Evolutionary conservation across 2,797 vertebrate species (phyloP), one percentile per base, ranked within the genome.

Genomic region (Spea hammondii): DNA sequence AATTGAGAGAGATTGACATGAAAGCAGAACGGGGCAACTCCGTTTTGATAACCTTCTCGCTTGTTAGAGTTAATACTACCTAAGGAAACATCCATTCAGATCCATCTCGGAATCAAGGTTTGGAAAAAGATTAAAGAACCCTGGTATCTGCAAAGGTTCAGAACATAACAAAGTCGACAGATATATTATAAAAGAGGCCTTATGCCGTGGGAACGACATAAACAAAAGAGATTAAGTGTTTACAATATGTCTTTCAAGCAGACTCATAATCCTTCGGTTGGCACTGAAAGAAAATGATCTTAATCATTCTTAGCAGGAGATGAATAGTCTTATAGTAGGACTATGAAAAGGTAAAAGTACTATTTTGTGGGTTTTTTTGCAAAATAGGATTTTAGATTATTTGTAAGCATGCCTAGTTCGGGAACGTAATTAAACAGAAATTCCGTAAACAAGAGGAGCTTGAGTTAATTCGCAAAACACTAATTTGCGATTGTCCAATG

Each of bases 251-350:
- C 85, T 91, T 87, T 88, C 84, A 89, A 45, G 53, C 53, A 85
- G 85, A 77, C 80, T 70, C 85, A 79, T 70, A 79, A 86, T 85
- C 73, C 83, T 76, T 17, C 1, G 5, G 66, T 49, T 91, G 87
- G 88, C 87, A 86, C 57, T 50, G 84, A 85, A 87, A 89, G 87
- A 91, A 90, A 89, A 89, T 88, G 69, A 89, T 87, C 86, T 86
- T 89, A 89, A 88, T 91, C 86, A 82, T 65, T 75, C n/a, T 85
- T 86, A 85, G 55, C 67, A 53, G 80, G 78, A 79, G 57, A 69
- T 76, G 13, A 75, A 86, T 74, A 53, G 4, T 81, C 82, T 86
- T 74, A 14, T 78, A 83, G 83, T 51, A 71, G 80, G 74, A 82
- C 66, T 82, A 82, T 84, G 11, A 77, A 17, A 74, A 80, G 9